Evolutionary conservation across 2,113 vertebrate genomes (phyloP).

Genomic region (Pholis gunnellus): DNA sequence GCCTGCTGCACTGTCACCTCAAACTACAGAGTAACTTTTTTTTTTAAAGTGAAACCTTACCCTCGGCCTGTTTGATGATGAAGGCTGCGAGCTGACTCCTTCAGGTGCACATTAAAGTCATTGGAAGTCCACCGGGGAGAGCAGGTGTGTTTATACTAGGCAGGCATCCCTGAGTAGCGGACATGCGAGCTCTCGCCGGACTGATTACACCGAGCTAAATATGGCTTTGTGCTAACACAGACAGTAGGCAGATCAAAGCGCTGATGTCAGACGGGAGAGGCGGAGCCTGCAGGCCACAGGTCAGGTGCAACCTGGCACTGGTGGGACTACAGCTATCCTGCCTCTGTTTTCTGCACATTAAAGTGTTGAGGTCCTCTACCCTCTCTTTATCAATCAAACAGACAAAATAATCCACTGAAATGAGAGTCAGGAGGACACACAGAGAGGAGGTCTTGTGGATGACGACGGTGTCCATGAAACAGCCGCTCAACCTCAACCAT

Average conservation of each 20-base stretch:
- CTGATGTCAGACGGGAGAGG: slow-evolving; percentile 78
- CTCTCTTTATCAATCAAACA: not conserved
- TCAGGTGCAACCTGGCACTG: slow-evolving; percentile 55
- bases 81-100: slow-evolving; percentile 40
- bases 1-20: not conserved
- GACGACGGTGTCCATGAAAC: not conserved
- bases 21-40: slow-evolving; percentile 2
- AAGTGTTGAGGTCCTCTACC: not conserved
- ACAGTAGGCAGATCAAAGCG: slow-evolving; percentile 80
- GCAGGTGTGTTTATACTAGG: slow-evolving; percentile 78
- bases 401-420: not conserved
- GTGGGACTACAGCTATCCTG: not conserved
- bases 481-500: slow-evolving; percentile 11
- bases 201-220: slow-evolving; percentile 83
- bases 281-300: slow-evolving; percentile 70
- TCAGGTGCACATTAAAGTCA: slow-evolving; percentile 66
- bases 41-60: slow-evolving; percentile 61
- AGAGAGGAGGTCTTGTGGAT: not conserved
- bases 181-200: slow-evolving; percentile 71
- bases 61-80: slow-evolving; percentile 31
- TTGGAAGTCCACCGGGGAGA: slow-evolving; percentile 61
- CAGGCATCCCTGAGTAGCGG: slow-evolving; percentile 69
- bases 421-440: not conserved
- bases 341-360: not conserved
- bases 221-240: slow-evolving; percentile 82